Conservation (phyloP, 2,797 vertebrate genomes). For the Rhinoraja longicauda region DNA sequence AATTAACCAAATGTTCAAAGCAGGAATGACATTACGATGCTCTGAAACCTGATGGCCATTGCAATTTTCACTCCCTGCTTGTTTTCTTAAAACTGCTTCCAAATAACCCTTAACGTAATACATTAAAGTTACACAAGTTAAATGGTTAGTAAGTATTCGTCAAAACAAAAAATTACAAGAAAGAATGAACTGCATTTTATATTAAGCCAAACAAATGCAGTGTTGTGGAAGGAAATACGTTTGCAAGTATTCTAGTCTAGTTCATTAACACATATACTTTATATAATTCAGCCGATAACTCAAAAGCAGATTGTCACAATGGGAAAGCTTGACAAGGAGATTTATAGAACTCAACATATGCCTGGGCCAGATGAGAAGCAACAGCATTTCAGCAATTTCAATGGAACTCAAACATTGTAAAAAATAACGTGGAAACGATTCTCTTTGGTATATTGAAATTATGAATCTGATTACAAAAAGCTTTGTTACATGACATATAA, state of each 20-base stretch:
- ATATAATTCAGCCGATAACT: not conserved
- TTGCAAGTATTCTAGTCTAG: not conserved
- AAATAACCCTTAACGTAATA: constrained; percentile 12
- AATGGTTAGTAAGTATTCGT: not conserved
- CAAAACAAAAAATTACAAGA: not conserved
- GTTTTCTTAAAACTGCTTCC: not conserved
- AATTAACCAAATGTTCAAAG: not conserved
- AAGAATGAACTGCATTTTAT: not conserved
- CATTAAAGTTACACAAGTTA: not conserved
- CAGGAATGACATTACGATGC: not conserved
- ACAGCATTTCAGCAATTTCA: not conserved
- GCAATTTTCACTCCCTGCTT: not conserved
- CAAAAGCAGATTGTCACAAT: not conserved
- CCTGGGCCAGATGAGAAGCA: not conserved
- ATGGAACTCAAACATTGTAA: not conserved
- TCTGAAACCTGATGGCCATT: not conserved
- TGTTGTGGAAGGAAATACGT: not conserved
- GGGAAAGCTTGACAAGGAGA: not conserved
- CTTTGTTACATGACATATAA: not conserved
- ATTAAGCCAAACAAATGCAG: not conserved
- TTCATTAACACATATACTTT: not conserved
- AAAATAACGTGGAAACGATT: not conserved
- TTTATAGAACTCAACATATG: not conserved
- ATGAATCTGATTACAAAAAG: not conserved
- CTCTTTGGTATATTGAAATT: not conserved